Base-by-base conservation (phyloP, 1,140 invertebrate genomes). In the Bombus confusus region DNA sequence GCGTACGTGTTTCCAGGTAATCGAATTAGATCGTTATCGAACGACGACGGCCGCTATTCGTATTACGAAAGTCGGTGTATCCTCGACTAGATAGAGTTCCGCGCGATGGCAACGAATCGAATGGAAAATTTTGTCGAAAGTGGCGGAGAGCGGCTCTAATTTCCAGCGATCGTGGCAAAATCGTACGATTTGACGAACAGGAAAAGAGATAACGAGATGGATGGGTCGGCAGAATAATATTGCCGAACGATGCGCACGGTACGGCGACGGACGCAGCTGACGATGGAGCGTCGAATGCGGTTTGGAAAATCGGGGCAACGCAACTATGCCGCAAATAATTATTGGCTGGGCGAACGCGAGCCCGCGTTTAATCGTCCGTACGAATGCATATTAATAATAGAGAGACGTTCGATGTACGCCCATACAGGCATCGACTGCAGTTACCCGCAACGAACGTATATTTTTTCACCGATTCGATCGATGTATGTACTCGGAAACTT, bases 301-400 rank as follows among this genome's bases (percentile, higher is more conserved):
- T 91, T 86, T 84, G 64, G 68, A 64, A 83, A 90, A 90, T 90
- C 86, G 89, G 80, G 69, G 41, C 83, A 68, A 82, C 86, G 86
- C 84, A 87, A 90, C 89, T 90, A 88, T 86, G 77, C 89, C 89
- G 84, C 89, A 88, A 90, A 91, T 91, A 91, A 91, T 91, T 91
- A 91, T 91, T 85, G 84, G 68, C 71, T 62, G 74, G 64, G 43
- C 37, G 57, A 71, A 22, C 71, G 37, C 28, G 43, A 88, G 86
- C 66, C 84, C 84, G 69, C 86, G 89, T 91, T 91, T 91, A 91
- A 91, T 91, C 89, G 86, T 82, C 83, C 84, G 71, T 91, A 86
- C 84, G 83, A 90, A 80, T 90, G 88, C 80, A 83, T 91, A 91
- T 91, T 91, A 91, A 90, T 90, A 90, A 90, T 90, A 52, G 72